Evolutionary conservation across 1,140 invertebrate species (phyloP), one percentile per base, ranked within the genome.

Genomic region (Sarcophaga peregrina): DNA sequence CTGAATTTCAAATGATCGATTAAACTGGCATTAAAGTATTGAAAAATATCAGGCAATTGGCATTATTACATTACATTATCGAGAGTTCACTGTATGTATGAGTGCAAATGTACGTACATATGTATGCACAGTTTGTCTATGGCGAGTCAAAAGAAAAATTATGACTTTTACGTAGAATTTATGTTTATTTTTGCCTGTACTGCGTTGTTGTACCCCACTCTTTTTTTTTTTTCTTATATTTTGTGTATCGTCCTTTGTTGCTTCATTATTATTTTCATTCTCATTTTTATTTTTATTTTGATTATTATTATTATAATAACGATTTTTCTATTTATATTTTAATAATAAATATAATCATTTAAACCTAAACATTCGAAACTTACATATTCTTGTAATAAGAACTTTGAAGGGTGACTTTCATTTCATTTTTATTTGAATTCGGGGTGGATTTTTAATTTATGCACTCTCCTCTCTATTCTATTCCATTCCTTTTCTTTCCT

Each of bases 321-420:
- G 62, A 68, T 68, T 68, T 37, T 68, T 68, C 62, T 68, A 68
- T 58, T 58, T 58, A 58, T 68, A 25, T 68, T 68, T 68, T 68
- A 68, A 68, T 68, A 68, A 68, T 68, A 68, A 68, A 68, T 68
- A 68, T 68, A 68, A 68, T 68, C 62, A 68, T 68, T 68, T 68
- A 68, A 68, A 68, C 62, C 25, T 37, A 37, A 68, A 68, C 62
- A 17, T n/a, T 68, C 62, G 62, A 20, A 7, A n/a, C n/a, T n/a
- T 15, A 20, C 58, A 50, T 52, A 5, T 52, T 13, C 50, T 68
- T 68, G 9, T 68, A n/a, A 17, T 68, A 25, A 10, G 6, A 8
- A 68, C 9, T 25, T 8, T 20, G 15, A 20, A 25, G 62, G 62
- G 62, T 68, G 62, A 68, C 25, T 37, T 68, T 68, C 20, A 20